Evolutionary conservation across 2,797 vertebrate species (phyloP).

Genomic region (Scarus forsteni): DNA sequence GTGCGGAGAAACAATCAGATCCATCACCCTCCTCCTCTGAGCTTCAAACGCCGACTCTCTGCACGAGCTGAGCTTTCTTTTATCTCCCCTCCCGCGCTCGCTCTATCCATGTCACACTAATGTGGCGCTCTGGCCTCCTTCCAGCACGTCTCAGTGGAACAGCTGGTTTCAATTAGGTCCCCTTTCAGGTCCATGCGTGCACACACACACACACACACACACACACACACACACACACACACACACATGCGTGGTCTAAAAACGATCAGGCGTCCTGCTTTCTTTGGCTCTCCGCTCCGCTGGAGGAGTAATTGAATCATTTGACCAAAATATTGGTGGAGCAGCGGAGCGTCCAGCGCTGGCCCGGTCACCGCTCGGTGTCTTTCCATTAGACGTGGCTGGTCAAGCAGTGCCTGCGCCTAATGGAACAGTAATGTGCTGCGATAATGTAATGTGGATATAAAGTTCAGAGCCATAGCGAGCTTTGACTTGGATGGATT

Average conservation of each 20-base stretch:
- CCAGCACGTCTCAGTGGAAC: slow-evolving; percentile 81
- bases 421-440: slow-evolving; percentile 51
- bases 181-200: slow-evolving; percentile 45
- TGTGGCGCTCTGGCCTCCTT: slow-evolving; percentile 77
- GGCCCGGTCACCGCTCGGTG: slow-evolving; percentile 62
- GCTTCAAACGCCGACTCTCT: slow-evolving; percentile 33
- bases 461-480: slow-evolving; percentile 5
- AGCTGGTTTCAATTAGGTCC: slow-evolving; percentile 90
- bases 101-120: slow-evolving; percentile 73
- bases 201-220: background rate
- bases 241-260: background rate
- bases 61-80: slow-evolving; percentile 26
- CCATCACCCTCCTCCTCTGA: background rate
- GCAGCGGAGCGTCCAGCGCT: slow-evolving; percentile 58
- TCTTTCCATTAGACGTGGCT: slow-evolving; percentile 58
- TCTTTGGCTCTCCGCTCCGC: slow-evolving; percentile 76
- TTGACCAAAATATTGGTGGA: slow-evolving; percentile 76
- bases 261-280: slow-evolving; percentile 60
- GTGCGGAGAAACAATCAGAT: slow-evolving; percentile 45
- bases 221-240: background rate
- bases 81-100: slow-evolving; percentile 23
- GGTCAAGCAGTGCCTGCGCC: slow-evolving; percentile 48
- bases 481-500: background rate
- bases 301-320: slow-evolving; percentile 85
- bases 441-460: slow-evolving; percentile 27